phyloP scores from a whole-genome alignment of 2,113 vertebrate genomes.

The Myotis davidii region DNA sequence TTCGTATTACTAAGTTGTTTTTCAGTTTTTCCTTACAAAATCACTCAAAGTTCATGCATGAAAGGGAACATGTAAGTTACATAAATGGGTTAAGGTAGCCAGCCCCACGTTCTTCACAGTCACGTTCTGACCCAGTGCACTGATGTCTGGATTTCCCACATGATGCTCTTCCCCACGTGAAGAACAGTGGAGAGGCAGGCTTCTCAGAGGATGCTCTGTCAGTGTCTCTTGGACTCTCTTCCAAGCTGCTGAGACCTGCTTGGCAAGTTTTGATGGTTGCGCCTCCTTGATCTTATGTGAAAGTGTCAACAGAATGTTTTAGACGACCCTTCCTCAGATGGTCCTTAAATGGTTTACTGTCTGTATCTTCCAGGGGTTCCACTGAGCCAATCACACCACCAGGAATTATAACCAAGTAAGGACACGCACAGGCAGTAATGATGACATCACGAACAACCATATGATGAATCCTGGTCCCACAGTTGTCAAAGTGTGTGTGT shows the following conservation, averaged over 20 bases:
- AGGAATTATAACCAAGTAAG: background rate
- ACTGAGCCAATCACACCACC: background rate
- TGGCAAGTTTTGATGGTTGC: constrained; percentile 16
- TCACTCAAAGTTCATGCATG: background rate
- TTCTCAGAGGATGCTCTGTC: background rate
- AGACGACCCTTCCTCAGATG: background rate
- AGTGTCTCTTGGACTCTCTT: background rate
- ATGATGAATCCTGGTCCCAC: background rate
- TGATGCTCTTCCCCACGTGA: background rate
- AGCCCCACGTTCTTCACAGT: background rate
- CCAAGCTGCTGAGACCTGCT: background rate
- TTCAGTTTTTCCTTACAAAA: background rate
- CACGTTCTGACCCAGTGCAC: background rate
- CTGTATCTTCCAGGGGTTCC: background rate
- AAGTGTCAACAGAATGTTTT: background rate
- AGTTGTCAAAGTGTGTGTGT: background rate
- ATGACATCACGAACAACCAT: background rate
- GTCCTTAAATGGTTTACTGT: background rate
- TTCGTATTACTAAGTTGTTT: background rate
- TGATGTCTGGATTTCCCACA: background rate
- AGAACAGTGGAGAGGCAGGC: background rate
- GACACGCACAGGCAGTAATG: background rate
- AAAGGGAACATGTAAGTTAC: background rate
- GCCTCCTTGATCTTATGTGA: background rate
- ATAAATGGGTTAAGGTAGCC: background rate